A percentile compares a stretch with the other conserved stretches of the same genome.
These are phyloP conservation scores for Holcopasites calliopsidis DNA, from an alignment of 1,140 invertebrate species.

Conservation along the genomic window DNA sequence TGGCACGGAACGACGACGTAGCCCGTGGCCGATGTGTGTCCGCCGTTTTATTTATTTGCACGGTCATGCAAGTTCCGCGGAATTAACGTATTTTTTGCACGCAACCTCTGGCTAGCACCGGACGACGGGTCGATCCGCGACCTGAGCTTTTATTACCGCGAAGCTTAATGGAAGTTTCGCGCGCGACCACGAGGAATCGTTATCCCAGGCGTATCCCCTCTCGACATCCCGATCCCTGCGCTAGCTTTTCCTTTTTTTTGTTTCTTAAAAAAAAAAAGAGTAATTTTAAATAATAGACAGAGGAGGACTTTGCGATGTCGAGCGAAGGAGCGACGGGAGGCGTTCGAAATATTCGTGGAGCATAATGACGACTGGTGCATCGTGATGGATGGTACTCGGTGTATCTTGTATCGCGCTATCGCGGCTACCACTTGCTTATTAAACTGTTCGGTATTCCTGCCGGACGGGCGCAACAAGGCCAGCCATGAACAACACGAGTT, in stretches of 20 bases:
- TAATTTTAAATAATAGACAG: background rate
- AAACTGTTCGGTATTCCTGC: slow-evolving; percentile 71
- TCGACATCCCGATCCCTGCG: background rate
- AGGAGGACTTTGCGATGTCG: background rate
- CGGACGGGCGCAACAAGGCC: slow-evolving; percentile 57
- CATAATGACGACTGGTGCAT: slow-evolving; percentile 58
- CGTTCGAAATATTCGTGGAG: slow-evolving; percentile 37
- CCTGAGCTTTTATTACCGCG: slow-evolving; percentile 59
- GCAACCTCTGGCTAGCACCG: slow-evolving; percentile 58
- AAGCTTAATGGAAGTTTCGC: slow-evolving; percentile 29
- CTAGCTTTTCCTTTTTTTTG: too few species aligned
- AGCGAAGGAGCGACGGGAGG: too few species aligned
- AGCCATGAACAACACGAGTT: slow-evolving; percentile 13
- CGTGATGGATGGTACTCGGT: slow-evolving; percentile 66
- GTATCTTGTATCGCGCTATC: slow-evolving; percentile 69
- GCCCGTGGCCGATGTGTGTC: slow-evolving; percentile 45
- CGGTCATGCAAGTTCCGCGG: slow-evolving; percentile 74
- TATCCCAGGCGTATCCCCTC: background rate
- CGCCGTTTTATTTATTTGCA: slow-evolving; percentile 76
- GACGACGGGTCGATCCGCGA: slow-evolving; percentile 58
- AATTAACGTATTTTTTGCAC: slow-evolving; percentile 78
- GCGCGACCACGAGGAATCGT: slow-evolving; percentile 5
- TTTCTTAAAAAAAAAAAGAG: too few species aligned
- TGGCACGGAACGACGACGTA: slow-evolving; percentile 21
- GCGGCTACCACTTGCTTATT: slow-evolving; percentile 68